A percentile compares a stretch with the other conserved stretches of the same genome.
These are phyloP conservation scores for Acanthaster planci DNA, from an alignment of 35 echinoderm and acorn worm genomes.

Conservation along the genomic window DNA sequence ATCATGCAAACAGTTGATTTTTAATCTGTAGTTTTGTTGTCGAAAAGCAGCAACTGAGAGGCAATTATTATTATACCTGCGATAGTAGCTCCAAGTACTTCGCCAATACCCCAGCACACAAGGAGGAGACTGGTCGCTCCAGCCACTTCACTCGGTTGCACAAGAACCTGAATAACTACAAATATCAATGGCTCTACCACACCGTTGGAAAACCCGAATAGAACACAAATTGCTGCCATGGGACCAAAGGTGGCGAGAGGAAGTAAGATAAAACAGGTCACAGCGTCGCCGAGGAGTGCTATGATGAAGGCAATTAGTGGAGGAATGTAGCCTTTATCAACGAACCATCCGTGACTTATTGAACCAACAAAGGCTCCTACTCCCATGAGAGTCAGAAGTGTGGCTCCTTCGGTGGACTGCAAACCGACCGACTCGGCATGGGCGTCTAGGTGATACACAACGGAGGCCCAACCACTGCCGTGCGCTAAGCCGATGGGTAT, in stretches of 20 bases:
- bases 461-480: slow-evolving; percentile 14
- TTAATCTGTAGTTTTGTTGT: slow-evolving; percentile 2
- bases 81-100: neutral
- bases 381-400: slow-evolving; percentile 22
- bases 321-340: neutral
- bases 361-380: neutral
- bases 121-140: neutral
- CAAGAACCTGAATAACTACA: neutral
- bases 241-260: neutral
- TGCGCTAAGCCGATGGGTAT: neutral
- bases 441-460: neutral
- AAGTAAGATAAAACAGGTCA: neutral
- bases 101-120: neutral
- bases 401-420: neutral
- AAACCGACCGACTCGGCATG: neutral
- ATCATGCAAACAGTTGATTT: too few species aligned
- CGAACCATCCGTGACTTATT: slow-evolving; percentile 1
- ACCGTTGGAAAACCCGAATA: neutral
- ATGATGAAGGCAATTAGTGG: neutral
- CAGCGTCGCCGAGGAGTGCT: neutral
- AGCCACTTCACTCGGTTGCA: neutral
- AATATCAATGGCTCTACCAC: neutral
- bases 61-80: neutral
- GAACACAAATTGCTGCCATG: neutral
- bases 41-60: too few species aligned